Conservation (phyloP, 2,113 vertebrate genomes). For the Motacilla alba region DNA sequence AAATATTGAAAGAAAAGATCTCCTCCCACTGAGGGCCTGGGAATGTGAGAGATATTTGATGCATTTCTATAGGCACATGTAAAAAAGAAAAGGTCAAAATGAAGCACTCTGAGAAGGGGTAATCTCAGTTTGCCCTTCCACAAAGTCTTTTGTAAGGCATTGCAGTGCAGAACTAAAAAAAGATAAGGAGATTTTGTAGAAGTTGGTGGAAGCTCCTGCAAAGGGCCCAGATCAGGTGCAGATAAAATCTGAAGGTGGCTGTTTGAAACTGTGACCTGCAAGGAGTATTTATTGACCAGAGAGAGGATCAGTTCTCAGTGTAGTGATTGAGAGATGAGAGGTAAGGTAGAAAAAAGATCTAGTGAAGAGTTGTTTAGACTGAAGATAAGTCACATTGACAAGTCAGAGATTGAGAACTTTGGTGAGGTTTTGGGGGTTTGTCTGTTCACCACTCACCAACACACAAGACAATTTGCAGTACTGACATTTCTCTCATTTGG, state of each 20-base stretch:
- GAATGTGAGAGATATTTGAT: neutral
- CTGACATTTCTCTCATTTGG: neutral
- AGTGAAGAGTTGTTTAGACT: neutral
- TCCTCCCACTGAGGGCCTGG: neutral
- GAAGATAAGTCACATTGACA: neutral
- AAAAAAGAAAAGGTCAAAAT: neutral
- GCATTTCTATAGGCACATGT: rapidly evolving
- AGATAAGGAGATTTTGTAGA: neutral
- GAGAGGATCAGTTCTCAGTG: neutral
- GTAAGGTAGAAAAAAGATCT: neutral
- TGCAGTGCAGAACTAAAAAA: neutral
- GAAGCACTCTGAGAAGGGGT: neutral
- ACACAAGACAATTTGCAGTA: rapidly evolving
- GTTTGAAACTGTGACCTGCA: neutral
- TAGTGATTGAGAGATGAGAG: neutral
- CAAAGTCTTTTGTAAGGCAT: neutral
- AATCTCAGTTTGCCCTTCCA: neutral
- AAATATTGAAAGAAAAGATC: neutral
- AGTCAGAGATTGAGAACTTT: neutral
- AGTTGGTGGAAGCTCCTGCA: neutral
- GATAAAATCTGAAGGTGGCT: neutral
- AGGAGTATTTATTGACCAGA: neutral
- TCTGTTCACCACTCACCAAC: neutral
- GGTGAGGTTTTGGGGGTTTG: neutral
- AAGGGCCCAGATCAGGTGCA: neutral